A percentile compares a stretch with the other conserved stretches of the same genome.
These are phyloP conservation scores for Conus canariensis DNA, from an alignment of 2,888 invertebrate genomes.

Conservation along the genomic window DNA sequence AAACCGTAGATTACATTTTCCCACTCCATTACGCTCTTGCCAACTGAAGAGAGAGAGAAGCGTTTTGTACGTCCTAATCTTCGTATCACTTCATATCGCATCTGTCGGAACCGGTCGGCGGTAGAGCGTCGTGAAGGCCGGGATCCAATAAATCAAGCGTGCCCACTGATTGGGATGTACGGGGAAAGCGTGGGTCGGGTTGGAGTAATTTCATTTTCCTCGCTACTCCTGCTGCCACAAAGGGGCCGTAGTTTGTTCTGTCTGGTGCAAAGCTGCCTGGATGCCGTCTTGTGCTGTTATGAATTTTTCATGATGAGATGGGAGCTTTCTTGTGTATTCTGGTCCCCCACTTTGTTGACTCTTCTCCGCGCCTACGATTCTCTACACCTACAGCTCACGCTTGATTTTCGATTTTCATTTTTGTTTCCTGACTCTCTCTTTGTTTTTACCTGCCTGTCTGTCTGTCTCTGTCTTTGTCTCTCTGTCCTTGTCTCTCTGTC, in stretches of 20 bases:
- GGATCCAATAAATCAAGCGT: constrained; percentile 33
- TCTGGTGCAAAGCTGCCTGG: not conserved
- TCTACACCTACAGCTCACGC: not conserved
- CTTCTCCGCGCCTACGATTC: not conserved
- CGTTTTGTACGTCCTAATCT: constrained; percentile 5
- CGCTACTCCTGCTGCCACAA: not conserved
- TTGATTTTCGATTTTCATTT: not conserved
- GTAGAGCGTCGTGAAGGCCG: constrained; percentile 3
- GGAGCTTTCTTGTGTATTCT: not conserved
- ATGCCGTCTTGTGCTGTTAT: not conserved
- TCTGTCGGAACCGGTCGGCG: constrained; percentile 10
- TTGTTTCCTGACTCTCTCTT: not conserved
- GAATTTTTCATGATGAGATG: not conserved
- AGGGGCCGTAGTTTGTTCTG: not conserved
- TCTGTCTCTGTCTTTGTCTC: not conserved
- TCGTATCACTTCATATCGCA: not conserved
- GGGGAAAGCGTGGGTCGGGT: not conserved
- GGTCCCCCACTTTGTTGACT: not conserved
- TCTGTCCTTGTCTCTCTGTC: not conserved
- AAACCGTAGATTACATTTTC: not conserved
- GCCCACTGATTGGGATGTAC: not conserved
- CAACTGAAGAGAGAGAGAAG: not conserved
- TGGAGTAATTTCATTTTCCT: constrained; percentile 12
- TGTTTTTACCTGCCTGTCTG: not conserved
- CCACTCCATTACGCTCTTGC: not conserved